phyloP scores from a whole-genome alignment of 2,113 vertebrate genomes.

The Oreochromis niloticus region DNA sequence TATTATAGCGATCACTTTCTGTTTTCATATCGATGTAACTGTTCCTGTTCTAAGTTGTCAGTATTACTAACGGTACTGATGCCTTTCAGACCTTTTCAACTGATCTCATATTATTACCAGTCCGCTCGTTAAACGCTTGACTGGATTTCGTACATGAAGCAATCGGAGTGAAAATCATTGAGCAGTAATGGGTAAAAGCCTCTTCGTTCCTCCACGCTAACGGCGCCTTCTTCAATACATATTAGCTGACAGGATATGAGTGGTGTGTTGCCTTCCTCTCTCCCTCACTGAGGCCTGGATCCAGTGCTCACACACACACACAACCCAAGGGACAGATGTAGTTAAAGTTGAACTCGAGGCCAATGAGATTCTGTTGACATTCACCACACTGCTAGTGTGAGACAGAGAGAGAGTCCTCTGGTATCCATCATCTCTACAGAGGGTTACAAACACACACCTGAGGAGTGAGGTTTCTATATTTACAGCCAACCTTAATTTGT shows the following conservation, averaged over 20 bases:
- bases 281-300: not conserved
- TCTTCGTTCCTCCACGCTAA: not conserved
- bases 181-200: constrained; percentile 1
- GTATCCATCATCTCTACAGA: constrained; percentile 39
- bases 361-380: constrained; percentile 55
- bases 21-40: not conserved
- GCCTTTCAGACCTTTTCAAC: not conserved
- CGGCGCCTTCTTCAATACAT: not conserved
- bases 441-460: constrained; percentile 30
- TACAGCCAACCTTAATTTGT: constrained; percentile 21
- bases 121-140: not conserved
- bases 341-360: constrained; percentile 58
- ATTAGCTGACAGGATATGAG: constrained; percentile 12
- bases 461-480: constrained; percentile 16
- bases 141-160: not conserved
- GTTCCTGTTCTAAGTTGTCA: not conserved
- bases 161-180: constrained; percentile 7
- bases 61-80: not conserved
- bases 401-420: not conserved
- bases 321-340: constrained; percentile 28
- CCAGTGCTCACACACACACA: not conserved
- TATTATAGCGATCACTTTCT: not conserved
- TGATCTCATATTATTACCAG: not conserved
- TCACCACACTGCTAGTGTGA: not conserved
- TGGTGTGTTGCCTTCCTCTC: not conserved